Base-by-base conservation (phyloP, 2,113 vertebrate genomes). In the Tachysurus fulvidraco region DNA sequence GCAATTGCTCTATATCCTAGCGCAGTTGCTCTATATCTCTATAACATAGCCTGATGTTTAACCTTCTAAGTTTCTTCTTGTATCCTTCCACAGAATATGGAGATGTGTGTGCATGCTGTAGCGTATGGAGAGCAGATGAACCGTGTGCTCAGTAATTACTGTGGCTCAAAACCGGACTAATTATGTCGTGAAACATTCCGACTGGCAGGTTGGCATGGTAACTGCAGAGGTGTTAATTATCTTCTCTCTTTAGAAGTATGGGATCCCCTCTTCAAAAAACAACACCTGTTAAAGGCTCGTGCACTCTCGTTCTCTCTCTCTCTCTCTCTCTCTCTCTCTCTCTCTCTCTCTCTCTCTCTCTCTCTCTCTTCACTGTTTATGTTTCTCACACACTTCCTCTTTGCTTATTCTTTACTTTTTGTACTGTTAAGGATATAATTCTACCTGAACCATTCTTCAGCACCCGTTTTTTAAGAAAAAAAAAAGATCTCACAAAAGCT, bases 151-250 rank as follows among this genome's bases (percentile, higher is more conserved):
- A 88, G 91, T 94, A 94, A 94, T 94, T 94, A 91, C 62, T 88
- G 89, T 86, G 89, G 80, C 87, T 91, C 92, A 92, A 89, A 94
- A 92, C 90, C 86, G 87, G 74, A 85, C 91, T 93, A 93, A 93
- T 94, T 94, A 92, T 65, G 62, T 85, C 50, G 77, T 89, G 91
- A 89, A 94, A 94, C 88, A 90, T 89, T 92, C 91, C 84, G 89
- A 60, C 90, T 91, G 89, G 28, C 7, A 5, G 1, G 91, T 94
- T 90, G 94, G 90, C 94, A 95, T 92, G 92, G 93, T 90, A 93
- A 95, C 93, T 0, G 0, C 19, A n/a, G 88, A 92, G 89, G 91
- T 92, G 91, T 92, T 93, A 90, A 93, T 94, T 92, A 92, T 92
- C 92, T 93, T 92, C 89, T 88, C 89, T 88, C 88, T 93, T 92